Evolutionary conservation across 2,888 invertebrate species (phyloP).

Genomic region (Sarcophaga subvicina): DNA sequence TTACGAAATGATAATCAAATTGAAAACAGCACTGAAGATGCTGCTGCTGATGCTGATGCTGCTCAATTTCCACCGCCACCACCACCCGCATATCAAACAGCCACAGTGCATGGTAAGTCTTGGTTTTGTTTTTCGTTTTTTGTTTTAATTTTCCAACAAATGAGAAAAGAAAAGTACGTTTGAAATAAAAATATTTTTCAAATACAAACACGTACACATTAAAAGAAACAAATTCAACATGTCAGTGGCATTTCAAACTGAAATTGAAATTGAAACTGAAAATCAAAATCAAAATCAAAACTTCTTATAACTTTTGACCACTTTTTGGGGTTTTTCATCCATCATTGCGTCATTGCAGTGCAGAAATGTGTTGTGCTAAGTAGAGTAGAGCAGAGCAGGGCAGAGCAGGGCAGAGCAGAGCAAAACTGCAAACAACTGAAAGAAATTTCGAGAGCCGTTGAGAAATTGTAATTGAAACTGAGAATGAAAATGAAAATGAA

Average conservation of each 20-base stretch:
- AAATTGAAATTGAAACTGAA: too few relatives aligned
- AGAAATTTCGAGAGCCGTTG: not conserved
- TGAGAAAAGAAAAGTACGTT: not conserved
- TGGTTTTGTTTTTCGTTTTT: not conserved
- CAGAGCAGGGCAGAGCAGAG: not conserved
- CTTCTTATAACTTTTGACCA: not conserved
- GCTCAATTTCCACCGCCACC: slow-evolving; percentile 75
- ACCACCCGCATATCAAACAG: slow-evolving; percentile 81
- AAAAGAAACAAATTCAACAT: slow-evolving; percentile 22
- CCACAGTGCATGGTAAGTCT: slow-evolving; percentile 81
- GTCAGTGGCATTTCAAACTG: slow-evolving; percentile 28
- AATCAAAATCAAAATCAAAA: not conserved
- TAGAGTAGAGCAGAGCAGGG: too few relatives aligned
- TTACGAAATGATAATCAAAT: slow-evolving; percentile 49
- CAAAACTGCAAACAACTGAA: slow-evolving; percentile 35
- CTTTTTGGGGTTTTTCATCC: not conserved
- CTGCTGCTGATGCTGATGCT: slow-evolving; percentile 69
- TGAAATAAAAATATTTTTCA: not conserved
- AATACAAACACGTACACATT: not conserved
- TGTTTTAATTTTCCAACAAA: not conserved
- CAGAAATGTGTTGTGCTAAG: not conserved
- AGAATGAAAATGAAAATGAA: not conserved
- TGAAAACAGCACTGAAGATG: slow-evolving; percentile 64
- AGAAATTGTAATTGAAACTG: not conserved
- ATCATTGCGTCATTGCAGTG: not conserved